These are phyloP conservation scores for Helogale parvula DNA, from an alignment of 2,113 vertebrate species.

Conservation along the genomic window DNA sequence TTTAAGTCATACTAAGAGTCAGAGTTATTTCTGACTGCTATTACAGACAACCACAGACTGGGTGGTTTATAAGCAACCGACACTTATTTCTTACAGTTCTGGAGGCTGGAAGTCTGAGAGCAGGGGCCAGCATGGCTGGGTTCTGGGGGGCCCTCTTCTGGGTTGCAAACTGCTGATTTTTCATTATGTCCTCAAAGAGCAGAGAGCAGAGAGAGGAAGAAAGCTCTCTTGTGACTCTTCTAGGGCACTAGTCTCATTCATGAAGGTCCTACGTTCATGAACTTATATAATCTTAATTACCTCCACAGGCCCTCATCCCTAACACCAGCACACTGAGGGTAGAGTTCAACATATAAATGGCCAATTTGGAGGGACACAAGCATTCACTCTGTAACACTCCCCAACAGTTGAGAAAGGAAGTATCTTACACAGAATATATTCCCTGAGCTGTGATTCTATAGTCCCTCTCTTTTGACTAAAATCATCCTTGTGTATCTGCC, in stretches of 20 bases:
- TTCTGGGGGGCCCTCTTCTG: neutral
- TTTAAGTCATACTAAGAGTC: neutral
- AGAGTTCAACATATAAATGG: neutral
- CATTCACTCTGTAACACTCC: neutral
- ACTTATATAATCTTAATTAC: neutral
- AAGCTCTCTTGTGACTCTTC: neutral
- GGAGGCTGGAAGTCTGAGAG: neutral
- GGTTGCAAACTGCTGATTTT: neutral
- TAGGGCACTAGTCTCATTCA: neutral
- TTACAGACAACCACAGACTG: neutral
- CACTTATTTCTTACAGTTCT: neutral
- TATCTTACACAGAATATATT: neutral
- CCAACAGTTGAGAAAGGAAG: neutral
- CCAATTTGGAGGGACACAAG: neutral
- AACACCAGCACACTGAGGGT: neutral
- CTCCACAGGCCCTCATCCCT: neutral
- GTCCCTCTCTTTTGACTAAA: neutral
- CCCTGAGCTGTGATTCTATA: neutral
- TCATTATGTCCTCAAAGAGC: neutral
- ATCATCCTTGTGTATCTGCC: neutral
- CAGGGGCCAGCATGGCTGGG: accelerated
- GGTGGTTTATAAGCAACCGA: neutral
- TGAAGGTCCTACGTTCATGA: neutral
- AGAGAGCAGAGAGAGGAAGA: neutral
- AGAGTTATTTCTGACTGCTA: neutral